Evolutionary conservation across 2,113 vertebrate species (phyloP).

Genomic region (Trachemys scripta): DNA sequence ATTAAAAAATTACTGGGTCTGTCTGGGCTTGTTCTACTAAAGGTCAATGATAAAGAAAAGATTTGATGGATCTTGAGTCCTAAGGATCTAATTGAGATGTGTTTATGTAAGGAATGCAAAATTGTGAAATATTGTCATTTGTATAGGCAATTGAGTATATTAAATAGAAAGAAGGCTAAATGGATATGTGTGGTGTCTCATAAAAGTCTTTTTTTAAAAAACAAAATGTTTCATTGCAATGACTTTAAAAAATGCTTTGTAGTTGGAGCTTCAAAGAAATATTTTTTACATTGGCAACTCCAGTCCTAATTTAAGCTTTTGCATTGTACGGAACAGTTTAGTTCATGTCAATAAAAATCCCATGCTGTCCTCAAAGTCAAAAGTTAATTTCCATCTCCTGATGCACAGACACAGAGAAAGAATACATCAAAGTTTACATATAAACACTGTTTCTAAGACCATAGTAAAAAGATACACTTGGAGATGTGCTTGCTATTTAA

Average conservation of each 20-base stretch:
- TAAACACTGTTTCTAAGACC: slow-evolving; percentile 44
- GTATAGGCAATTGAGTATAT: neutral
- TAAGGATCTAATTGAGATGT: neutral
- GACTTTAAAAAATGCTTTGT: neutral
- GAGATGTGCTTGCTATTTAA: slow-evolving; percentile 52
- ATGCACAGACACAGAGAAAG: slow-evolving; percentile 47
- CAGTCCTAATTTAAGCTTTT: slow-evolving; percentile 16
- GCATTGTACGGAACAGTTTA: slow-evolving; percentile 4
- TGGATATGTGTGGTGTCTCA: neutral
- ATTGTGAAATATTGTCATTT: neutral
- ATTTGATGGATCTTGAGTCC: neutral
- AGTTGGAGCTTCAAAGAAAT: slow-evolving; percentile 1
- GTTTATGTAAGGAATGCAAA: neutral
- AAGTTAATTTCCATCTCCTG: slow-evolving; percentile 50
- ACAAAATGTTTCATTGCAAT: neutral
- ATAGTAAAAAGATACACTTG: slow-evolving; percentile 38
- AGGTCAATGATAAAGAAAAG: neutral
- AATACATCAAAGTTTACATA: slow-evolving; percentile 47
- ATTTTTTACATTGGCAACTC: neutral
- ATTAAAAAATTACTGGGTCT: neutral
- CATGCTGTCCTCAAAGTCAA: slow-evolving; percentile 37
- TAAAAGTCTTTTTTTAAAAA: neutral
- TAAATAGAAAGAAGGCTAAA: neutral
- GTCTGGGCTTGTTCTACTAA: neutral
- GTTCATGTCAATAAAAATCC: slow-evolving; percentile 42